Evolutionary conservation across 2,888 invertebrate species (phyloP).

Genomic region (Malthinus seriepunctatus): DNA sequence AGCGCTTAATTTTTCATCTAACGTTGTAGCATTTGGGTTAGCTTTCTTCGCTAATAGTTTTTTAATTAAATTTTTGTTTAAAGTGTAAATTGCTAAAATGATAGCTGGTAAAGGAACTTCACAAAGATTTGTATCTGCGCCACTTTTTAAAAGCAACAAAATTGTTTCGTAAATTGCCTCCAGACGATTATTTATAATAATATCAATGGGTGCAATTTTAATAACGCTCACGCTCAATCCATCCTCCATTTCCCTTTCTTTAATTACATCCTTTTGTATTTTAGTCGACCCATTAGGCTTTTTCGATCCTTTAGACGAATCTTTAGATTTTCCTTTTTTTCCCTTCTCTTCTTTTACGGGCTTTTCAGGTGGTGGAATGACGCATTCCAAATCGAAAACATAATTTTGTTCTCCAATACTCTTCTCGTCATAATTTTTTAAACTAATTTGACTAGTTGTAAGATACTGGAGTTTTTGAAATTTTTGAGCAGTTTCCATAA

Average conservation of each 20-base stretch:
- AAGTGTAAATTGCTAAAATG: constrained; percentile 46
- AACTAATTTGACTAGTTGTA: not conserved
- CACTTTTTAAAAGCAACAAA: constrained; percentile 41
- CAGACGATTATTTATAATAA: constrained; percentile 16
- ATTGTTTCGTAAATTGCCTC: constrained; percentile 39
- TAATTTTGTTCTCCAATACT: constrained; percentile 18
- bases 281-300: not conserved
- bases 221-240: too few species aligned
- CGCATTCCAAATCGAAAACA: constrained; percentile 22
- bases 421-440: not conserved
- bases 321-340: constrained; percentile 3
- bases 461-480: not conserved
- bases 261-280: not conserved
- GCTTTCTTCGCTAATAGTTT: constrained; percentile 41
- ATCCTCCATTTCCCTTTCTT: not conserved
- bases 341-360: constrained; percentile 7
- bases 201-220: constrained; percentile 7
- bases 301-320: not conserved
- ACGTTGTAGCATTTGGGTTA: constrained; percentile 37
- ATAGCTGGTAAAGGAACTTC: constrained; percentile 47
- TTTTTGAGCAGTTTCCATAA: not conserved
- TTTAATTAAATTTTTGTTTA: constrained; percentile 39
- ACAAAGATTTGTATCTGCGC: constrained; percentile 47
- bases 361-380: constrained; percentile 16
- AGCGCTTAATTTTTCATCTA: constrained; percentile 41